Percentiles rank a stretch among this genome's conserved stretches.
Conservation (phyloP, 2,888 invertebrate species). For the Dione juno region DNA sequence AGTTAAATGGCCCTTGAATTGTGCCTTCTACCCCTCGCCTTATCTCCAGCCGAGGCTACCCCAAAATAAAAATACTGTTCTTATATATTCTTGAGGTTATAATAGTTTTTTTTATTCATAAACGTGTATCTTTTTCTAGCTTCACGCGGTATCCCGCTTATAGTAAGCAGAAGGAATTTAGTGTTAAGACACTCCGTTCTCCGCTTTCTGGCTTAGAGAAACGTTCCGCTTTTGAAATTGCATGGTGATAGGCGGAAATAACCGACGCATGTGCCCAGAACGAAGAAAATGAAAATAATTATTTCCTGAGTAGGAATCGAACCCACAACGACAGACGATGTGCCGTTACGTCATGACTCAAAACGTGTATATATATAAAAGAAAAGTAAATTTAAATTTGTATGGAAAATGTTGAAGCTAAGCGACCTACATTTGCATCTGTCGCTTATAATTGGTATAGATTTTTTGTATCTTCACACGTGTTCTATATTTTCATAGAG, state of each 20-base stretch:
- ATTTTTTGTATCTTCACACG: not conserved
- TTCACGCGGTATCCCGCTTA: too few relatives aligned
- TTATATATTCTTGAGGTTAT: slow-evolving; percentile 2
- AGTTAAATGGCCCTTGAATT: slow-evolving; percentile 45
- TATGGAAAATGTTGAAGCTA: not conserved
- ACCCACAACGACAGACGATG: too few relatives aligned
- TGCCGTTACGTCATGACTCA: too few relatives aligned
- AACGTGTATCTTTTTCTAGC: not conserved
- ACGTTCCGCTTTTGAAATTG: too few relatives aligned
- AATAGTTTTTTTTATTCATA: slow-evolving; percentile 3
- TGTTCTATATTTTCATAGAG: not conserved
- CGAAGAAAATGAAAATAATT: too few relatives aligned
- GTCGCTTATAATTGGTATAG: not conserved
- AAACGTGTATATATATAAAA: not conserved
- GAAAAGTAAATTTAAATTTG: not conserved
- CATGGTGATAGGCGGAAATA: too few relatives aligned
- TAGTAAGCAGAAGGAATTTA: too few relatives aligned
- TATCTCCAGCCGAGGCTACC: slow-evolving; percentile 34
- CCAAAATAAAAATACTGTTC: slow-evolving; percentile 34
- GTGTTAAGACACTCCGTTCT: too few relatives aligned
- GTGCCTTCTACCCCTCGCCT: slow-evolving; percentile 34
- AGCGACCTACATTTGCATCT: not conserved
- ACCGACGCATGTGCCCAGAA: too few relatives aligned
- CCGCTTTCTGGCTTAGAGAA: too few relatives aligned
- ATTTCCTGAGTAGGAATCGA: too few relatives aligned